phyloP scores from a whole-genome alignment of 2,797 vertebrate genomes.

The Galaxias olidus region DNA sequence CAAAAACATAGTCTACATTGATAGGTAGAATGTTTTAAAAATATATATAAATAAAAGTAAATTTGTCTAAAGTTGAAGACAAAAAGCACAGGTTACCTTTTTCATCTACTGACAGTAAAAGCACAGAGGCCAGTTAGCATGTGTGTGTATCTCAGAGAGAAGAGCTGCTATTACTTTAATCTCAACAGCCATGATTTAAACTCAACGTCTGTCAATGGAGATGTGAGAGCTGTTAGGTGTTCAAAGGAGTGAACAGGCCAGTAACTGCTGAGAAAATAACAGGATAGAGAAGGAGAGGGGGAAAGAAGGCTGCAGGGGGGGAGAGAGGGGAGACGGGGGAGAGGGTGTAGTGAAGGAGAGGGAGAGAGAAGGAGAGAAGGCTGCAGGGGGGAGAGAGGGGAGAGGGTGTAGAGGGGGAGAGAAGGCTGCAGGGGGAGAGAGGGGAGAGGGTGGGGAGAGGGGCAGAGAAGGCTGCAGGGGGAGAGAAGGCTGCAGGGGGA shows the following conservation, averaged over 20 bases:
- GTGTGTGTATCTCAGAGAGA: too few relatives aligned
- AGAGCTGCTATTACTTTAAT: too few relatives aligned
- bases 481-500: constrained; percentile 23
- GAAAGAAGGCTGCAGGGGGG: constrained; percentile 21
- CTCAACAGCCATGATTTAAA: too few relatives aligned
- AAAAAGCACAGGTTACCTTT: too few relatives aligned
- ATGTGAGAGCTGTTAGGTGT: constrained; percentile 8
- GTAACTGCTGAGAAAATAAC: constrained; percentile 20
- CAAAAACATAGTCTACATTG: too few relatives aligned
- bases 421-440: constrained; percentile 14
- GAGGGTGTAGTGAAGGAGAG: constrained; percentile 15
- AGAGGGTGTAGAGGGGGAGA: constrained; percentile 23
- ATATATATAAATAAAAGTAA: too few relatives aligned
- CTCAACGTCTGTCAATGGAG: not conserved
- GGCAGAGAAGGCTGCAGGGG: constrained; percentile 27
- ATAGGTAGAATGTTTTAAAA: too few relatives aligned
- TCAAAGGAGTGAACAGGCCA: not conserved
- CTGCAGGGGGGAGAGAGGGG: too few relatives aligned
- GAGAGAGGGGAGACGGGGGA: constrained; percentile 24
- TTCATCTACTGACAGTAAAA: too few relatives aligned
- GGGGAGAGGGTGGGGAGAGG: not conserved
- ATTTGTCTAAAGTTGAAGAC: too few relatives aligned
- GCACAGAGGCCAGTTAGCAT: too few relatives aligned
- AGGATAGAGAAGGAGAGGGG: constrained; percentile 16
- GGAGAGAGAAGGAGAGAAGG: constrained; percentile 54